phyloP scores from a whole-genome alignment of 1,140 invertebrate species.

The Zaprionus nigranus region DNA sequence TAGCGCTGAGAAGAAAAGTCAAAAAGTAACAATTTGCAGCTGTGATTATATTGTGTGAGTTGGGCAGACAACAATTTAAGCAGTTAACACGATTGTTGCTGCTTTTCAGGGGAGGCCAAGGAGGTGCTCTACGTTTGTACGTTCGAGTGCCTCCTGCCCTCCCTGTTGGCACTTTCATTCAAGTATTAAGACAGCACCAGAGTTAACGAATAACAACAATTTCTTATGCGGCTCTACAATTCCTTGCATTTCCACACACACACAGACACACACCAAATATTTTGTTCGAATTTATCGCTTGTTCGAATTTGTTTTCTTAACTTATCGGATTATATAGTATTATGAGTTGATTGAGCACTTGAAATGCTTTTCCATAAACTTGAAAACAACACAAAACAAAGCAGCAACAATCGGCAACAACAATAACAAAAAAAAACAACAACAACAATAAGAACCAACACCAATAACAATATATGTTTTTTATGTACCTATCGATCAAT shows the following conservation, averaged over 20 bases:
- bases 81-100: conserved; percentile 33
- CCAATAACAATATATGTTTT: conserved; percentile 32
- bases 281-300: conserved; percentile 65
- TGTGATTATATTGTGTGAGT: conserved; percentile 70
- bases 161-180: conserved; percentile 8
- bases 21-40: conserved; percentile 61
- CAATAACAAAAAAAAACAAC: conserved; percentile 7
- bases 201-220: conserved; percentile 26
- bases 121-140: neutral
- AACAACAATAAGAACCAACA: conserved; percentile 4
- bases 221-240: conserved; percentile 26
- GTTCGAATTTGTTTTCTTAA: conserved; percentile 52
- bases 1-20: conserved; percentile 58
- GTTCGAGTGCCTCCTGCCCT: neutral
- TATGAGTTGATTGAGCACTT: conserved; percentile 38
- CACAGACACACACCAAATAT: neutral
- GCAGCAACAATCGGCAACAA: conserved; percentile 27
- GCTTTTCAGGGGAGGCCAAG: neutral
- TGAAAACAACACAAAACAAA: conserved; percentile 5
- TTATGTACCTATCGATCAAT: conserved; percentile 32
- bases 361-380: neutral
- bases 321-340: conserved; percentile 58
- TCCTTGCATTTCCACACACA: conserved; percentile 28
- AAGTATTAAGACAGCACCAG: conserved; percentile 50
- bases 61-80: conserved; percentile 45